phyloP scores from a whole-genome alignment of 2,888 invertebrate species.

The Dasysyrphus albostriatus region DNA sequence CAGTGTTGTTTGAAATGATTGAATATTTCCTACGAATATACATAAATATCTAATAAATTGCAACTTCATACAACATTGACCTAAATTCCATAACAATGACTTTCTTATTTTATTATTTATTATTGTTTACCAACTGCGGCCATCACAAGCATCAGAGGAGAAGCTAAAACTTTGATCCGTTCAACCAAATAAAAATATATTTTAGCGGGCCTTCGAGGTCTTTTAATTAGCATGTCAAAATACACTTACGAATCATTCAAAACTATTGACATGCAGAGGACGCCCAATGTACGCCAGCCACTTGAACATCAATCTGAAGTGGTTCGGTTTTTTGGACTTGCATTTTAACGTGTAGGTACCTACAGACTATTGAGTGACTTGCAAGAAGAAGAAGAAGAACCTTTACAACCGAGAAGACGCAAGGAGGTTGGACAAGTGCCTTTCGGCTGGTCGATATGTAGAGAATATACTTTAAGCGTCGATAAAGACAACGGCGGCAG shows the following conservation, averaged over 20 bases:
- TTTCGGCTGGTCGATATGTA: slow-evolving; percentile 33
- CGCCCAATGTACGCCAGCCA: slow-evolving; percentile 62
- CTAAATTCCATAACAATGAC: not conserved
- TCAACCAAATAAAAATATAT: slow-evolving; percentile 53
- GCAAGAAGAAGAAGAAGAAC: slow-evolving; percentile 42
- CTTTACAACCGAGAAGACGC: slow-evolving; percentile 24
- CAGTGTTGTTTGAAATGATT: too few species aligned
- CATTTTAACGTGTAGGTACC: slow-evolving; percentile 39
- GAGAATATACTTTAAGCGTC: slow-evolving; percentile 17
- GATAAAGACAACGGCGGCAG: slow-evolving; percentile 17
- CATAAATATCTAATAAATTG: not conserved
- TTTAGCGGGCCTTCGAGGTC: slow-evolving; percentile 80
- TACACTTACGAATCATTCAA: slow-evolving; percentile 74
- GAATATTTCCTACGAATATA: not conserved
- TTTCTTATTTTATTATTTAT: not conserved
- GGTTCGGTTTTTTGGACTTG: slow-evolving; percentile 48
- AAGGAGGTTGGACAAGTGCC: slow-evolving; percentile 58
- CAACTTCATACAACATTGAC: not conserved
- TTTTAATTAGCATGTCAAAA: slow-evolving; percentile 83
- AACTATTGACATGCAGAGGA: slow-evolving; percentile 65
- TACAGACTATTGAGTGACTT: slow-evolving; percentile 61
- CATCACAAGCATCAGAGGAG: not conserved
- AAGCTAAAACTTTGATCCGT: slow-evolving; percentile 9
- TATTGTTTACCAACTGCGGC: not conserved
- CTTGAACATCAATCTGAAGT: slow-evolving; percentile 71